Evolutionary conservation across 2,888 invertebrate species (phyloP).

Genomic region (Amiota minor): DNA sequence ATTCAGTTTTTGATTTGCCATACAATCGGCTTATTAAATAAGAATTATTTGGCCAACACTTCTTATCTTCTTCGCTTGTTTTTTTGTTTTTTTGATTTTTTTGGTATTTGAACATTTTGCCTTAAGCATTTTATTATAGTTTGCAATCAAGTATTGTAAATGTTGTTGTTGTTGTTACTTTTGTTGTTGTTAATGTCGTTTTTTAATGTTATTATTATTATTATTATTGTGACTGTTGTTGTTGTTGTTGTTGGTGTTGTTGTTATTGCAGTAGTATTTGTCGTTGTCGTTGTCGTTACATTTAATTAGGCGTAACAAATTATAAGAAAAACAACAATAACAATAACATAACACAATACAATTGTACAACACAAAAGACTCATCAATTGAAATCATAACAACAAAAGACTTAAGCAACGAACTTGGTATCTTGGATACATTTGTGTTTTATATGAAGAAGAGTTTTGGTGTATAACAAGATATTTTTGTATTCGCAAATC

Average conservation of each 20-base stretch:
- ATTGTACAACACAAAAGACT: not conserved
- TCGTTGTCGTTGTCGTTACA: slow-evolving; percentile 1
- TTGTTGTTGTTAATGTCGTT: not conserved
- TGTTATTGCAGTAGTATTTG: slow-evolving; percentile 5
- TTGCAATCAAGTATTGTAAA: not conserved
- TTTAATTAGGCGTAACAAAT: slow-evolving; percentile 7
- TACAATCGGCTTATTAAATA: too few relatives aligned
- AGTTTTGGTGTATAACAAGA: too few relatives aligned
- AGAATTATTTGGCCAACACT: too few relatives aligned
- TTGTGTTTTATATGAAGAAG: not conserved
- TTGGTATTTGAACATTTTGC: too few relatives aligned
- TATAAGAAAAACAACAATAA: not conserved
- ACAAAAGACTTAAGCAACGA: slow-evolving; percentile 55
- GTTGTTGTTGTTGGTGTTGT: not conserved
- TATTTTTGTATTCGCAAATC: too few relatives aligned
- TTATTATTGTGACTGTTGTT: too few relatives aligned
- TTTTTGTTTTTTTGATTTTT: too few relatives aligned
- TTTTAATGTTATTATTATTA: not conserved
- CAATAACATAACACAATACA: not conserved
- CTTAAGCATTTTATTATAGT: too few relatives aligned
- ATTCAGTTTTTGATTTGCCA: too few relatives aligned
- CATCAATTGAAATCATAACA: slow-evolving; percentile 6
- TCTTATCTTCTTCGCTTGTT: too few relatives aligned
- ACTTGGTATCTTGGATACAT: slow-evolving; percentile 31
- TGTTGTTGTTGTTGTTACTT: slow-evolving; percentile 3